phyloP scores from a whole-genome alignment of 2,888 invertebrate genomes.

The Glomeris marginata region DNA sequence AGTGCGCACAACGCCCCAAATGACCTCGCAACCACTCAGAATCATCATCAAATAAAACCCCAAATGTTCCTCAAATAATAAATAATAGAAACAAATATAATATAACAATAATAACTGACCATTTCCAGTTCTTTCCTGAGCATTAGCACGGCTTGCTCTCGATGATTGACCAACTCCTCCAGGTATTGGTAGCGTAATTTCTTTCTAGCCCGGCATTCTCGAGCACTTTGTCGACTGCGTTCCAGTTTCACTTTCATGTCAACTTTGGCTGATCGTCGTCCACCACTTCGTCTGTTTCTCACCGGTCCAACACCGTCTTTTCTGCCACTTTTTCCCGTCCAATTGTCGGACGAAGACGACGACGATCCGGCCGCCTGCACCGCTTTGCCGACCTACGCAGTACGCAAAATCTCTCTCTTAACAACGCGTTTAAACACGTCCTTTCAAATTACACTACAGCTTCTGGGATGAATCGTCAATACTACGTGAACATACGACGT shows the following conservation, averaged over 20 bases:
- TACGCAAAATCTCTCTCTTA: too few relatives aligned
- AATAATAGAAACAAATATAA: too few relatives aligned
- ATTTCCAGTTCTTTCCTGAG: constrained; percentile 78
- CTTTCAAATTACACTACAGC: too few relatives aligned
- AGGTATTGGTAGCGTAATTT: constrained; percentile 92
- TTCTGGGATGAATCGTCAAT: too few relatives aligned
- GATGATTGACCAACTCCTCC: constrained; percentile 82
- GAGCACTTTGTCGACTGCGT: constrained; percentile 88
- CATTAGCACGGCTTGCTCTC: constrained; percentile 80
- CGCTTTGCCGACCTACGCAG: too few relatives aligned
- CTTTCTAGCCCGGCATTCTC: constrained; percentile 92
- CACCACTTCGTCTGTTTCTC: constrained; percentile 24
- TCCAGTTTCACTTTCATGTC: constrained; percentile 92
- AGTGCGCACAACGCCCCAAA: not conserved
- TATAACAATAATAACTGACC: constrained; percentile 49
- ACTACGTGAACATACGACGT: too few relatives aligned
- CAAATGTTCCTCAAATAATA: not conserved
- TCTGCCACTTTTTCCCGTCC: not conserved
- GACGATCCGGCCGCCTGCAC: not conserved
- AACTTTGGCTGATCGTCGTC: constrained; percentile 45
- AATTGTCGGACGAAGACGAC: not conserved
- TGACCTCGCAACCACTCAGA: not conserved
- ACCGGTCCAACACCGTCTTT: constrained; percentile 1
- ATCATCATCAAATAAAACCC: not conserved
- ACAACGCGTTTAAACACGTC: too few relatives aligned